phyloP scores from a whole-genome alignment of 2,113 vertebrate species.

The Nibea albiflora region DNA sequence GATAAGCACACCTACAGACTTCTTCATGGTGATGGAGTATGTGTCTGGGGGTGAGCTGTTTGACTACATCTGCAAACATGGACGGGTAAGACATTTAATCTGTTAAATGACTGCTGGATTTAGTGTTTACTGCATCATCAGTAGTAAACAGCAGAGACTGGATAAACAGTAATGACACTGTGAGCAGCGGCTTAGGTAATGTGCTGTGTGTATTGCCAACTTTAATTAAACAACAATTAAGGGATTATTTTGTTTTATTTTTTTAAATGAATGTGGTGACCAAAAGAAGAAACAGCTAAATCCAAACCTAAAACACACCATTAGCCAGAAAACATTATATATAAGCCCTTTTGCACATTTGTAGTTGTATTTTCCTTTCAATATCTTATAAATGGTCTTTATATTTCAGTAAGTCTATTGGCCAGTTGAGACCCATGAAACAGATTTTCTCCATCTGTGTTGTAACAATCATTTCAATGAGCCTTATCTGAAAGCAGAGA shows the following conservation, averaged over 20 bases:
- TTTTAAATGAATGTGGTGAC: background rate
- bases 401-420: too few species aligned
- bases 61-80: slow-evolving; percentile 99
- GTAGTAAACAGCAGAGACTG: background rate
- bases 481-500: too few species aligned
- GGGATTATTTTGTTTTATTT: background rate
- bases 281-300: background rate
- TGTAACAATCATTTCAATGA: too few species aligned
- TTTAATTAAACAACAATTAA: background rate
- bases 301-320: too few species aligned
- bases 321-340: too few species aligned
- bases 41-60: slow-evolving; percentile 98
- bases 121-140: background rate
- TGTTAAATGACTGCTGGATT: background rate
- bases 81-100: slow-evolving; percentile 88
- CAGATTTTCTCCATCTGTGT: too few species aligned
- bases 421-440: too few species aligned
- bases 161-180: background rate
- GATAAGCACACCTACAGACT: slow-evolving; percentile 98
- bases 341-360: too few species aligned
- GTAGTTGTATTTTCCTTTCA: too few species aligned
- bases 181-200: background rate
- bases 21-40: slow-evolving; percentile 99
- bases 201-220: background rate
- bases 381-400: too few species aligned